Evolutionary conservation across 1,140 invertebrate genomes (phyloP).

Genomic region (Parasteatoda tepidariorum): DNA sequence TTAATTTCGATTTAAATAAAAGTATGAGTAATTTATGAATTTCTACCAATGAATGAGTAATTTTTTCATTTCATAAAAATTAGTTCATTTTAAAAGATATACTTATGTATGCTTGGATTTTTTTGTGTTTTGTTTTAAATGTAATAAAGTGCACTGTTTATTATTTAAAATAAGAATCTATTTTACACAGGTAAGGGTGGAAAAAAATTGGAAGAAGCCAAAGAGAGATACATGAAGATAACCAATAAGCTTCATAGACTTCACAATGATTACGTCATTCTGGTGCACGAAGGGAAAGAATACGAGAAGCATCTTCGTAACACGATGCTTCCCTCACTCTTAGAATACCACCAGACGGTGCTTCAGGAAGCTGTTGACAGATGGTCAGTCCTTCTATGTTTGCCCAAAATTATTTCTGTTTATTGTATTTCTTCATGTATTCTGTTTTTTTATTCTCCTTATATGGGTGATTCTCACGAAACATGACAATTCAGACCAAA

Average conservation of each 20-base stretch:
- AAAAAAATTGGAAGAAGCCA: slow-evolving; percentile 79
- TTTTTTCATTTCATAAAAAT: neutral
- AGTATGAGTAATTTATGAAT: no score
- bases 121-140: neutral
- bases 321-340: slow-evolving; percentile 84
- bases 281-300: slow-evolving; percentile 87
- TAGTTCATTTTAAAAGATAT: neutral
- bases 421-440: no score
- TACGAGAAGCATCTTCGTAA: slow-evolving; percentile 87
- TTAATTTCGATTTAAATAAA: no score
- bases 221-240: slow-evolving; percentile 89
- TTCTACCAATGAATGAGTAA: neutral
- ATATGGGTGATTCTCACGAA: no score
- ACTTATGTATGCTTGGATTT: no score
- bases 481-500: no score
- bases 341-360: slow-evolving; percentile 86
- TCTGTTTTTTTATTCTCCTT: no score
- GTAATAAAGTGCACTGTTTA: no score
- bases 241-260: slow-evolving; percentile 87
- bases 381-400: no score
- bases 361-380: slow-evolving; percentile 77
- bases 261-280: slow-evolving; percentile 93
- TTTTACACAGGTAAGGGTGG: slow-evolving; percentile 65
- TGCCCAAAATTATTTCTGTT: no score
- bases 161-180: no score